Conservation (phyloP, 2,113 vertebrate genomes). For the Lethenteron camtschaticum region DNA sequence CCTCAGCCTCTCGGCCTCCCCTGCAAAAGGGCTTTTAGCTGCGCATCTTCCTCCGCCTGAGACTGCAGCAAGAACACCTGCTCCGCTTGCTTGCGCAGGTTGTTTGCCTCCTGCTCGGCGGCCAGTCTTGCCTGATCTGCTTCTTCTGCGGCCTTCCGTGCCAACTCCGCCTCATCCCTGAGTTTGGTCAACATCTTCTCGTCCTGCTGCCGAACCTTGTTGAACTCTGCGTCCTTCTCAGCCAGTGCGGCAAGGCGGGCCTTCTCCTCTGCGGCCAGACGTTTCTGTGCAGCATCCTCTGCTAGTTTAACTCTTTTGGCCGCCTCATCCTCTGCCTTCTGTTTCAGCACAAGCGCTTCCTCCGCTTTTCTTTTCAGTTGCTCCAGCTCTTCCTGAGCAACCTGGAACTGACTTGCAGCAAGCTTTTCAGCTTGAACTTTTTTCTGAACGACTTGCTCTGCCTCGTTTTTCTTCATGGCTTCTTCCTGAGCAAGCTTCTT, state of each 20-base stretch:
- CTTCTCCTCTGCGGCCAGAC: slow-evolving; percentile 45
- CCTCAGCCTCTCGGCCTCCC: slow-evolving; percentile 46
- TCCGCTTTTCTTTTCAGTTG: slow-evolving; percentile 57
- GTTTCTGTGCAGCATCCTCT: slow-evolving; percentile 51
- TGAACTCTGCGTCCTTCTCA: slow-evolving; percentile 55
- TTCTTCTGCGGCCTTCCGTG: slow-evolving; percentile 41
- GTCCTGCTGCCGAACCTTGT: slow-evolving; percentile 33
- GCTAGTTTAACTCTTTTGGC: slow-evolving; percentile 52
- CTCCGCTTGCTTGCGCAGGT: slow-evolving; percentile 52
- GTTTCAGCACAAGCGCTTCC: slow-evolving; percentile 55
- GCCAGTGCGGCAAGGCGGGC: slow-evolving; percentile 49
- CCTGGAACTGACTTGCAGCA: slow-evolving; percentile 47
- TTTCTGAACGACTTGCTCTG: slow-evolving; percentile 61
- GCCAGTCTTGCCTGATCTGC: slow-evolving; percentile 45
- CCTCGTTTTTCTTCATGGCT: slow-evolving; percentile 78
- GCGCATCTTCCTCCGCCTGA: slow-evolving; percentile 44
- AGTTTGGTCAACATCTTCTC: slow-evolving; percentile 31
- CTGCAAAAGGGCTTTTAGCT: slow-evolving; percentile 39
- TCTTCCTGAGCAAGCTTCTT: slow-evolving; percentile 66
- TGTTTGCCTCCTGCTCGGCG: slow-evolving; percentile 48
- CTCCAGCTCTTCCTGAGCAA: slow-evolving; percentile 59
- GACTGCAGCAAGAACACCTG: slow-evolving; percentile 53
- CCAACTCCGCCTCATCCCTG: slow-evolving; percentile 44
- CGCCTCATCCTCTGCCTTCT: slow-evolving; percentile 53
- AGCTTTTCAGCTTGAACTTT: slow-evolving; percentile 61